Percentiles rank a stretch among this genome's conserved stretches.
These are phyloP conservation scores for Babyrousa celebensis DNA, from an alignment of 2,797 vertebrate species.

Conservation along the genomic window DNA sequence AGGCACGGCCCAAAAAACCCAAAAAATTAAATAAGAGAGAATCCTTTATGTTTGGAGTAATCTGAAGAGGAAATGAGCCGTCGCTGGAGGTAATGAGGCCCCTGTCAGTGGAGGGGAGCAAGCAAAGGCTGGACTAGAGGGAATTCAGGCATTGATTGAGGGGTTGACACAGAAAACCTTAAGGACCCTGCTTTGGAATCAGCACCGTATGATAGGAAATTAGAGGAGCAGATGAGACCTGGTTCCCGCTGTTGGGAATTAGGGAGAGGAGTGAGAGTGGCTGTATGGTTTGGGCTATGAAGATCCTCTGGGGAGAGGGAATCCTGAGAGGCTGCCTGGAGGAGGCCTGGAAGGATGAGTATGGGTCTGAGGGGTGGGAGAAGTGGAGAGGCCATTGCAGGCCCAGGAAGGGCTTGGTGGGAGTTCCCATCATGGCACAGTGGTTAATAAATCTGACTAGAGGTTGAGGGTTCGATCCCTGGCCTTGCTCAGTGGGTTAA, in stretches of 20 bases:
- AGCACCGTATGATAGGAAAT: background rate
- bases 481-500: too few species aligned
- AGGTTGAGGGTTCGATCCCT: too few species aligned
- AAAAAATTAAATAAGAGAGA: background rate
- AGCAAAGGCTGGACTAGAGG: background rate
- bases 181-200: background rate
- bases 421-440: too few species aligned
- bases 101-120: background rate
- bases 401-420: background rate
- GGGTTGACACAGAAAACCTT: background rate
- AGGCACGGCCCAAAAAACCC: too few species aligned
- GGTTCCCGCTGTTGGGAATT: background rate
- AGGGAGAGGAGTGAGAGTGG: too few species aligned
- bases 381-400: background rate
- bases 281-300: background rate
- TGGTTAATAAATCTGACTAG: too few species aligned
- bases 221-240: background rate
- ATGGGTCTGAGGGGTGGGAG: background rate
- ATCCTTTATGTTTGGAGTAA: background rate
- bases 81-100: background rate
- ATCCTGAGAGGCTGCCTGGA: slow-evolving; percentile 5
- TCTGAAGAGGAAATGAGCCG: slow-evolving; percentile 30
- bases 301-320: background rate
- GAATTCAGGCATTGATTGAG: background rate
- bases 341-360: background rate